A percentile compares a stretch with the other conserved stretches of the same genome.
phyloP scores from a whole-genome alignment of 2,113 vertebrate genomes.

The Australoheros scitulus region DNA sequence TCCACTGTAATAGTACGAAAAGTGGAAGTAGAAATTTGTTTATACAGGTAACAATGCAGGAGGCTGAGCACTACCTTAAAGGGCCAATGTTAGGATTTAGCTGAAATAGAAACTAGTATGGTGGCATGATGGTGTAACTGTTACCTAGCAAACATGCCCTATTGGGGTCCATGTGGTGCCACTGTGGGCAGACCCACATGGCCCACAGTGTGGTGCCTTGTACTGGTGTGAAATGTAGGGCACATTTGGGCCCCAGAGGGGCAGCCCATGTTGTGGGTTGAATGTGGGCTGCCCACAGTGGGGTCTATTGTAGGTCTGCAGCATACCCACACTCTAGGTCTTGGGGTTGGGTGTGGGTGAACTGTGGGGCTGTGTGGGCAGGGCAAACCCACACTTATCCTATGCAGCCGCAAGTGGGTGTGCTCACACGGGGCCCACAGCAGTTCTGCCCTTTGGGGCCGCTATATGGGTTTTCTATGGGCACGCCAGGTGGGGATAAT shows the following conservation, averaged over 20 bases:
- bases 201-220: not conserved
- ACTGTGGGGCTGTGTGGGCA: not conserved
- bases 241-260: too few relatives aligned
- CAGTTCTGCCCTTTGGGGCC: rapidly evolving
- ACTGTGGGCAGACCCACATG: not conserved
- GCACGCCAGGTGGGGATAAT: not conserved
- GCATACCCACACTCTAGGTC: not conserved
- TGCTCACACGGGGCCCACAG: not conserved
- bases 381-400: not conserved
- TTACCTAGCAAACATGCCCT: too few relatives aligned
- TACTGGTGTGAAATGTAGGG: rapidly evolving
- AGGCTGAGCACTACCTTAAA: not conserved
- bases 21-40: not conserved
- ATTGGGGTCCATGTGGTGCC: not conserved
- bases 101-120: not conserved
- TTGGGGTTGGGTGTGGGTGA: too few relatives aligned
- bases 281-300: not conserved
- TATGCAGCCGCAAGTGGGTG: rapidly evolving
- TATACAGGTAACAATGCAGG: not conserved
- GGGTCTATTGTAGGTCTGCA: not conserved
- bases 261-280: too few relatives aligned
- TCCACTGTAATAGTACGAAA: not conserved
- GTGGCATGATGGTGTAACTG: not conserved
- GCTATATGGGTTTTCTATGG: not conserved
- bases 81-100: not conserved